Evolutionary conservation across 2,888 invertebrate genomes (phyloP).

Genomic region (Linyphia triangularis): DNA sequence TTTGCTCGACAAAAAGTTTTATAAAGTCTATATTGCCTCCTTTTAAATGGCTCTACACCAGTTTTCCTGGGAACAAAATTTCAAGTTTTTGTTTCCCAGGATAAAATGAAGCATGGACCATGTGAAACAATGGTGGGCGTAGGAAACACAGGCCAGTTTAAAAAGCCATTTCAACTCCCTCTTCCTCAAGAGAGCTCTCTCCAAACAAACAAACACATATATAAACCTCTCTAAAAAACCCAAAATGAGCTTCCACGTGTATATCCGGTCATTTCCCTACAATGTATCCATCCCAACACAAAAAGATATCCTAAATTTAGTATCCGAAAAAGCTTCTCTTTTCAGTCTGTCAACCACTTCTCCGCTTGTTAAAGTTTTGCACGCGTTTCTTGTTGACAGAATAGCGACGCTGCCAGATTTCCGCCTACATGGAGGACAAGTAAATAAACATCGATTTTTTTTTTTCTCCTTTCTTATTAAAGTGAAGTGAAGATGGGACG

Average conservation of each 20-base stretch:
- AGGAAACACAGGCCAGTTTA: too few species aligned
- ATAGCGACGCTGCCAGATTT: conserved; percentile 4
- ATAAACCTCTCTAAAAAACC: not conserved
- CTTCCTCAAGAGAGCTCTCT: too few species aligned
- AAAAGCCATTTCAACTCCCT: not conserved
- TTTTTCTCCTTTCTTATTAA: not conserved
- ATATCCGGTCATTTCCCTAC: not conserved
- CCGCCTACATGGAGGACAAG: not conserved
- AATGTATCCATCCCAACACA: not conserved
- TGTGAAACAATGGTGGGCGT: not conserved
- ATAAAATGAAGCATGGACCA: too few species aligned
- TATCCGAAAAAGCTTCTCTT: not conserved
- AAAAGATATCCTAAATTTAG: conserved; percentile 20
- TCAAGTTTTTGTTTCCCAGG: too few species aligned
- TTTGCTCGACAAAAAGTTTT: too few species aligned
- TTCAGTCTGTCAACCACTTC: conserved; percentile 13
- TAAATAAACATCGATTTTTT: conserved; percentile 26
- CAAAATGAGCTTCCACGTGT: not conserved
- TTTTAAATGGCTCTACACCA: too few species aligned
- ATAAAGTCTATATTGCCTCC: too few species aligned
- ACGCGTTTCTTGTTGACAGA: conserved; percentile 18
- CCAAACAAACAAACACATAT: too few species aligned
- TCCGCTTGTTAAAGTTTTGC: not conserved
- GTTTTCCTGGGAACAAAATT: too few species aligned
- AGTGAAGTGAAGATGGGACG: not conserved